Conservation (phyloP, 2,113 vertebrate genomes). For the Corythornis madagascariensis region DNA sequence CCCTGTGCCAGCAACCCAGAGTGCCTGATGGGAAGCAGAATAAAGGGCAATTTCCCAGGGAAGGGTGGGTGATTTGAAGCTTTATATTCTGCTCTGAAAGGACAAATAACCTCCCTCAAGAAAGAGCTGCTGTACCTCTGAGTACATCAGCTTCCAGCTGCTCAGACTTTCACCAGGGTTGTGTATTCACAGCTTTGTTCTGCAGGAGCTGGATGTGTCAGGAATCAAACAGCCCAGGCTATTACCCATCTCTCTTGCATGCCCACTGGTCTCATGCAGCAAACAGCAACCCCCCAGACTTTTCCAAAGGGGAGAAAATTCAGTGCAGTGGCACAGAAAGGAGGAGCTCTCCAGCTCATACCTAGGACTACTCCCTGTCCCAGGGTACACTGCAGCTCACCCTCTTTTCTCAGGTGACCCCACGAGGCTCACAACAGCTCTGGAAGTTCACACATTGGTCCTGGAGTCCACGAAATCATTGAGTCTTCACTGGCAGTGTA, state of each 20-base stretch:
- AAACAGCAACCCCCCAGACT: not conserved
- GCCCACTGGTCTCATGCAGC: not conserved
- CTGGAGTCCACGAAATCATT: too few species aligned
- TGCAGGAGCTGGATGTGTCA: not conserved
- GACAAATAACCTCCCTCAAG: slow-evolving; percentile 1
- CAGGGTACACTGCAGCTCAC: too few species aligned
- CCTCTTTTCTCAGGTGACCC: not conserved
- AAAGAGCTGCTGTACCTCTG: not conserved
- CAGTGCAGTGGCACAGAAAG: not conserved
- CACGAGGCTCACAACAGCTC: not conserved
- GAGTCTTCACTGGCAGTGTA: too few species aligned
- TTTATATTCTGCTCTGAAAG: not conserved
- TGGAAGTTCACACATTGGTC: not conserved
- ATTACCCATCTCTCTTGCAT: not conserved
- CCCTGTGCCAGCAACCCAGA: not conserved
- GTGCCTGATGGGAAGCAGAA: not conserved
- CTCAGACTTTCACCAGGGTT: not conserved
- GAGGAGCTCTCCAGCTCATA: not conserved
- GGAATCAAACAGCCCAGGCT: not conserved
- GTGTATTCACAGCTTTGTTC: not conserved
- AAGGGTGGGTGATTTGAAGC: not conserved
- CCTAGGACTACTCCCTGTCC: not conserved
- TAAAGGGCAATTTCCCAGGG: not conserved
- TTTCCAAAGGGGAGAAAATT: not conserved
- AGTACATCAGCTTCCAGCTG: slow-evolving; percentile 14